Percentiles rank a stretch among this genome's conserved stretches.
These are phyloP conservation scores for Cisticola juncidis DNA, from an alignment of 2,113 vertebrate species.

Conservation along the genomic window DNA sequence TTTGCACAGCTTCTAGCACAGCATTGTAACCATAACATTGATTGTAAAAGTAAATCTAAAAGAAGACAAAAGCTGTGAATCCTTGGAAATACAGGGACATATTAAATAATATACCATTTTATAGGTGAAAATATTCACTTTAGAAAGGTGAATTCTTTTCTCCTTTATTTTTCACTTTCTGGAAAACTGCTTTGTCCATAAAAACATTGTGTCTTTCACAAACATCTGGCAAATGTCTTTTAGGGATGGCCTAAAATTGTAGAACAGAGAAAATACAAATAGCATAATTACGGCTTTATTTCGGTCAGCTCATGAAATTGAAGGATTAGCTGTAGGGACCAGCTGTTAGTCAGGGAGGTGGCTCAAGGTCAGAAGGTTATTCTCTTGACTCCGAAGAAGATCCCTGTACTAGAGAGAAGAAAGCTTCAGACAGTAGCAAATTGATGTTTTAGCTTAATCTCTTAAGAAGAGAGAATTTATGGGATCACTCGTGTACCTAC, in stretches of 20 bases:
- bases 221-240: slow-evolving; percentile 17
- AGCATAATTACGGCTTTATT: slow-evolving; percentile 57
- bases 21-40: background rate
- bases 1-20: background rate
- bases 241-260: slow-evolving; percentile 37
- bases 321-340: slow-evolving; percentile 7
- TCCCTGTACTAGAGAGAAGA: background rate
- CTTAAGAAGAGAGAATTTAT: background rate
- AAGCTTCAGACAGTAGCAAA: background rate
- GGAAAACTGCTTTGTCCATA: background rate
- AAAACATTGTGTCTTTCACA: background rate
- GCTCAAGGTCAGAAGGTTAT: slow-evolving; percentile 42
- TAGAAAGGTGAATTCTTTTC: background rate
- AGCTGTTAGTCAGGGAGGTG: slow-evolving; percentile 43
- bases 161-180: background rate
- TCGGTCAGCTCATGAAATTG: slow-evolving; percentile 33
- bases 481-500: background rate
- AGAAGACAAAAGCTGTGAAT: background rate
- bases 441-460: background rate
- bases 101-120: background rate
- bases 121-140: background rate
- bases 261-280: slow-evolving; percentile 28
- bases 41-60: background rate
- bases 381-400: slow-evolving; percentile 4
- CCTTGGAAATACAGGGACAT: background rate